phyloP scores from a whole-genome alignment of 2,888 invertebrate genomes.

The Tortrix viridana region DNA sequence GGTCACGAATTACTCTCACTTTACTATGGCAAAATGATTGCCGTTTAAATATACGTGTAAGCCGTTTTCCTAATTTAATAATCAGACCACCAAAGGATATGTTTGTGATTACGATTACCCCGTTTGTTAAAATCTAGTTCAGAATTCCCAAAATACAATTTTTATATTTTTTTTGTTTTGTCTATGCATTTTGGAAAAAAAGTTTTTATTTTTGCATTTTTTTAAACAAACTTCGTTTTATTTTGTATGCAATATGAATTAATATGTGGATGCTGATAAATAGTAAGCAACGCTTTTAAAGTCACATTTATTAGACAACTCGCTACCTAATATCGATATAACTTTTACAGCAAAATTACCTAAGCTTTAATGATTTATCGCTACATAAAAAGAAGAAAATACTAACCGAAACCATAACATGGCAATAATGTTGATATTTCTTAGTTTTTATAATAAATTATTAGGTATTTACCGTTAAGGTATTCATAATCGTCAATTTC shows the following conservation, averaged over 20 bases:
- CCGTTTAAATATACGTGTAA: conserved; percentile 13
- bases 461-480: neutral
- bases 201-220: no score
- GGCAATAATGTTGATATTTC: neutral
- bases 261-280: neutral
- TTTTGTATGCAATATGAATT: neutral
- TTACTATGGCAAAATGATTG: conserved; percentile 5
- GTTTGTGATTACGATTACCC: conserved; percentile 79
- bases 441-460: conserved; percentile 11
- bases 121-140: conserved; percentile 44
- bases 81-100: conserved; percentile 70
- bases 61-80: conserved; percentile 22
- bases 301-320: conserved; percentile 80
- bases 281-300: conserved; percentile 54
- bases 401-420: conserved; percentile 39
- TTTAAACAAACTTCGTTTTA: neutral
- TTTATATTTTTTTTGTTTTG: neutral
- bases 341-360: conserved; percentile 54
- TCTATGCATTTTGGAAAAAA: neutral
- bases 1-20: conserved; percentile 13
- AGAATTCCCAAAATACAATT: conserved; percentile 36
- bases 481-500: conserved; percentile 7
- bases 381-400: conserved; percentile 43
- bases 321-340: conserved; percentile 58
- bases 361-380: conserved; percentile 47